Conservation (phyloP, 2,888 invertebrate genomes). For the Bhutanitis thaidina region DNA sequence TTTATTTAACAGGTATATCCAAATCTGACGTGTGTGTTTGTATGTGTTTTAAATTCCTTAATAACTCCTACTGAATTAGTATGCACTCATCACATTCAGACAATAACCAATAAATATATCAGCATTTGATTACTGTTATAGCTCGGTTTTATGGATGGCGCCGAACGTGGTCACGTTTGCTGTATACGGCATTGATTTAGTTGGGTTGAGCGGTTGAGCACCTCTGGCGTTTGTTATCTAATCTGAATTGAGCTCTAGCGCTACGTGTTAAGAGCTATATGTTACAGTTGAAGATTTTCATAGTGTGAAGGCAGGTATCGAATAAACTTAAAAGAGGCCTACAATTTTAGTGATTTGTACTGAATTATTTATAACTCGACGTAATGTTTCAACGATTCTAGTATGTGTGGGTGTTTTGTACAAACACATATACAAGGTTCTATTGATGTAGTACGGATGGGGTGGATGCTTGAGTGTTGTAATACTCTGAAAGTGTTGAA, state of each 20-base stretch:
- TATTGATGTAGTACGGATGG: neutral
- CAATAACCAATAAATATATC: constrained; percentile 17
- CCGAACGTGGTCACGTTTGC: constrained; percentile 2
- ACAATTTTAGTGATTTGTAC: constrained; percentile 20
- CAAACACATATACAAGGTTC: neutral
- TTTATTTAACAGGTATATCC: no score
- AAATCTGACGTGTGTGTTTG: no score
- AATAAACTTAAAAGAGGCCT: constrained; percentile 17
- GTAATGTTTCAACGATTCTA: constrained; percentile 24
- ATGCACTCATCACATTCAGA: constrained; percentile 1
- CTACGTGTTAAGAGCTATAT: neutral
- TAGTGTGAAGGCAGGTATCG: constrained; percentile 6
- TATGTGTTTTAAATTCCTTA: no score
- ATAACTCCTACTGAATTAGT: constrained; percentile 10
- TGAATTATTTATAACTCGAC: constrained; percentile 28
- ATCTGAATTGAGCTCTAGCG: neutral
- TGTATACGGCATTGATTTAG: constrained; percentile 14
- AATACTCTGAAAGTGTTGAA: constrained; percentile 18
- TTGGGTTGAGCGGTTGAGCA: constrained; percentile 7
- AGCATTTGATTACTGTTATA: constrained; percentile 3
- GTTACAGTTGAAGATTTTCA: neutral
- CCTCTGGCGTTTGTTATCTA: neutral
- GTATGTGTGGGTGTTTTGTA: neutral
- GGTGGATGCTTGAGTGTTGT: constrained; percentile 13
- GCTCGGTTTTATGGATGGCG: constrained; percentile 17